A percentile compares a stretch with the other conserved stretches of the same genome.
Conservation (phyloP, 2,113 vertebrate species). For the Pteruthius melanotis region DNA sequence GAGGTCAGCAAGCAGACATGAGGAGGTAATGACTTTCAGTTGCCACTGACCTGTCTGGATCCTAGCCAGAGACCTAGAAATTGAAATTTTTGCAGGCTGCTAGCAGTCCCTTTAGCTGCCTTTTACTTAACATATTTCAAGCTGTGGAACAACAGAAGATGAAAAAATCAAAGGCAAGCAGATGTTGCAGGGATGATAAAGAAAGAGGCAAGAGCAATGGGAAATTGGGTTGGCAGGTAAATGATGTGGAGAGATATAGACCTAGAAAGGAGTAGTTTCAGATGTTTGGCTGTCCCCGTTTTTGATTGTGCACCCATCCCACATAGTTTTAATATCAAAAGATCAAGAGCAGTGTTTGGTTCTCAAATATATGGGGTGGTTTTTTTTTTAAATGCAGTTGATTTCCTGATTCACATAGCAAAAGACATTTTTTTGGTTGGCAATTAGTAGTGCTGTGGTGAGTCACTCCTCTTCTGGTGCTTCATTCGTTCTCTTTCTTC, state of each 20-base stretch:
- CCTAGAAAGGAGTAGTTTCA: not conserved
- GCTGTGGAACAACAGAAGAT: not conserved
- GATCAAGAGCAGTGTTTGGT: not conserved
- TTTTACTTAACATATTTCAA: not conserved
- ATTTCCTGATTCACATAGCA: not conserved
- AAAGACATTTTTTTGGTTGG: not conserved
- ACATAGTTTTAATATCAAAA: not conserved
- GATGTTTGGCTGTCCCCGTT: not conserved
- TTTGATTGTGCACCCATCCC: not conserved
- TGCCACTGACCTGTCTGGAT: not conserved
- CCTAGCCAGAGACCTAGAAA: constrained; percentile 14
- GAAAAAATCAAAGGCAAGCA: not conserved
- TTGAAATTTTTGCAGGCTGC: not conserved
- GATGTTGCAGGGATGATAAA: not conserved
- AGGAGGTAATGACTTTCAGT: not conserved
- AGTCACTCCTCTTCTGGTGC: constrained; percentile 49
- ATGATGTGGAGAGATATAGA: not conserved
- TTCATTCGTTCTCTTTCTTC: not conserved
- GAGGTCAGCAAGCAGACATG: not conserved
- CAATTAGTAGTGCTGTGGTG: constrained; percentile 44
- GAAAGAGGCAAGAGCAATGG: not conserved
- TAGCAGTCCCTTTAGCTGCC: not conserved
- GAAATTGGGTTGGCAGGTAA: not conserved
- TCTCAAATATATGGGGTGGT: not conserved
- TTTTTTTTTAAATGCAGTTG: not conserved